phyloP scores from a whole-genome alignment of 1,140 invertebrate species.

The Cydia strobilella region DNA sequence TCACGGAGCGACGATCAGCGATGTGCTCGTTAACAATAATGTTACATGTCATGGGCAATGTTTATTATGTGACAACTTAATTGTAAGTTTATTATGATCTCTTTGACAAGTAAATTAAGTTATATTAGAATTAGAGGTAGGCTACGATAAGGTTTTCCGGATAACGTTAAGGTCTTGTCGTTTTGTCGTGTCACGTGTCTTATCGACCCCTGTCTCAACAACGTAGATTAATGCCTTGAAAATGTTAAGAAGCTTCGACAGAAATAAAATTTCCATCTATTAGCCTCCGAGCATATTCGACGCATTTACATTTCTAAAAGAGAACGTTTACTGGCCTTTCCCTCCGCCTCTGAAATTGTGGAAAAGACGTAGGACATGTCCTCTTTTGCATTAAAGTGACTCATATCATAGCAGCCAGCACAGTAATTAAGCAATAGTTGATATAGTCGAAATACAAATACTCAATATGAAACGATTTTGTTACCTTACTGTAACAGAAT shows the following conservation, averaged over 20 bases:
- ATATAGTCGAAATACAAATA: slow-evolving; percentile 71
- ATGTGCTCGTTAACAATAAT: neutral
- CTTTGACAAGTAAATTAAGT: slow-evolving; percentile 74
- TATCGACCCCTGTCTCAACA: slow-evolving; percentile 8
- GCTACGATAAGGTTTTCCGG: slow-evolving; percentile 13
- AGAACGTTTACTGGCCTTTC: slow-evolving; percentile 29
- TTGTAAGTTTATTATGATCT: slow-evolving; percentile 79
- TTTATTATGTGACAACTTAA: slow-evolving; percentile 69
- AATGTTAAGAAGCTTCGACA: slow-evolving; percentile 41
- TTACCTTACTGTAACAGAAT: slow-evolving; percentile 54
- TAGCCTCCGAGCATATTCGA: slow-evolving; percentile 50
- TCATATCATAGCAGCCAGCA: slow-evolving; percentile 22
- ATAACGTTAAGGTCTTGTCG: slow-evolving; percentile 25
- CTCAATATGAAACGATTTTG: slow-evolving; percentile 57
- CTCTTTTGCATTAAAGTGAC: slow-evolving; percentile 15
- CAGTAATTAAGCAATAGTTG: slow-evolving; percentile 40
- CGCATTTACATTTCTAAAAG: slow-evolving; percentile 40
- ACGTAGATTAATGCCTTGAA: slow-evolving; percentile 45
- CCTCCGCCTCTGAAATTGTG: slow-evolving; percentile 33
- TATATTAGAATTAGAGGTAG: slow-evolving; percentile 49
- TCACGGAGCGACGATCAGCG: neutral
- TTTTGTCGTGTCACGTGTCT: slow-evolving; percentile 26
- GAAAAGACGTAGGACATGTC: slow-evolving; percentile 38
- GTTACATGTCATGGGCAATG: slow-evolving; percentile 39
- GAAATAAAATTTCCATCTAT: slow-evolving; percentile 67